These are phyloP conservation scores for Chloroceryle aenea DNA, from an alignment of 2,113 vertebrate species.

Conservation along the genomic window DNA sequence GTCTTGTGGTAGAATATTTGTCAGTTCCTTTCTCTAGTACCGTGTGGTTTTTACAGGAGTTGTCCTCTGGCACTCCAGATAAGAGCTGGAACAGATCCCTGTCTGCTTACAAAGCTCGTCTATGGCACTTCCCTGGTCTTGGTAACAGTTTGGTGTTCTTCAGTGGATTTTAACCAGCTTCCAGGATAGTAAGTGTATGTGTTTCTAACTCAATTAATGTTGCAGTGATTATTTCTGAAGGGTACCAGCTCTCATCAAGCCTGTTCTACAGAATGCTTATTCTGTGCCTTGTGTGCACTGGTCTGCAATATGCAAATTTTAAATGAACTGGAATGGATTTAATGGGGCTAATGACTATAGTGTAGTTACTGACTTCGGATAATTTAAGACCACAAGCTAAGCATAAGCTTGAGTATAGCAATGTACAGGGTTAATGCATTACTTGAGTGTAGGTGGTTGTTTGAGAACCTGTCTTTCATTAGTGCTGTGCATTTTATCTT, in stretches of 20 bases:
- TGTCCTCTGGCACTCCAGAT: background rate
- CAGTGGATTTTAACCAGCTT: background rate
- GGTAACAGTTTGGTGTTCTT: background rate
- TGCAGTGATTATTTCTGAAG: background rate
- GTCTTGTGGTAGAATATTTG: background rate
- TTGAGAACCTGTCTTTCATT: constrained; percentile 14
- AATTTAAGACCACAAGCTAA: background rate
- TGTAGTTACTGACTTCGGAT: background rate
- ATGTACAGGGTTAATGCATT: background rate
- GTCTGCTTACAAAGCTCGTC: background rate
- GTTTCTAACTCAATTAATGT: background rate
- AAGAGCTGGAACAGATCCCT: background rate
- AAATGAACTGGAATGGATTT: background rate
- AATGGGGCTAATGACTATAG: background rate
- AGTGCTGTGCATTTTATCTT: background rate
- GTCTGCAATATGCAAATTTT: background rate
- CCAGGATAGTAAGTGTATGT: rapidly evolving
- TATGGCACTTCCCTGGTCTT: background rate
- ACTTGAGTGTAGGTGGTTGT: background rate
- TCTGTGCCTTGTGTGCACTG: background rate
- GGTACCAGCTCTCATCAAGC: background rate
- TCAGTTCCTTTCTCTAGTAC: background rate
- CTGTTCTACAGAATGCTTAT: background rate
- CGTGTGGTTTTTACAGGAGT: background rate
- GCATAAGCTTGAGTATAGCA: background rate